These are phyloP conservation scores for Phyllostomus discolor DNA, from an alignment of 2,113 vertebrate genomes.

Conservation along the genomic window DNA sequence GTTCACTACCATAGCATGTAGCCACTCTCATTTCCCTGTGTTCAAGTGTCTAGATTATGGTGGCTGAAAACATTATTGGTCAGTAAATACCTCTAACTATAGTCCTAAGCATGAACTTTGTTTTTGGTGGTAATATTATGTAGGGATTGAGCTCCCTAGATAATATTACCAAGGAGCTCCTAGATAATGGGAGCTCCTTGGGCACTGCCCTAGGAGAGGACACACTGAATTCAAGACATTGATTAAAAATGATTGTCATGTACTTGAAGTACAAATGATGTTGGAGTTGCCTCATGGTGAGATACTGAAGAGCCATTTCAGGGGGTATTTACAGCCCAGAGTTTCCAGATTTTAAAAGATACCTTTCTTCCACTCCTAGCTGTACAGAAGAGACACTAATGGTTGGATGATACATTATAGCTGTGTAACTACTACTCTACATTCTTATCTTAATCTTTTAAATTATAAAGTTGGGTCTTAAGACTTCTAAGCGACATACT, in stretches of 20 bases:
- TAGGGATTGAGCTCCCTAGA: background rate
- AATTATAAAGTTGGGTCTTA: background rate
- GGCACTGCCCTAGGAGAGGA: background rate
- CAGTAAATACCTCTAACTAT: background rate
- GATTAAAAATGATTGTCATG: background rate
- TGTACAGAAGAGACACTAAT: background rate
- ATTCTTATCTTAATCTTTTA: background rate
- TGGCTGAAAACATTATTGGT: background rate
- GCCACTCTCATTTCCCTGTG: background rate
- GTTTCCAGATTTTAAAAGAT: background rate
- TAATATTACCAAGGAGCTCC: no score
- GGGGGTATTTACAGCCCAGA: background rate
- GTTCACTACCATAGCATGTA: background rate
- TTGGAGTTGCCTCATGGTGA: background rate
- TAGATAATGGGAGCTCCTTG: background rate
- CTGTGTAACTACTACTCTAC: background rate
- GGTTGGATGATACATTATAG: no score
- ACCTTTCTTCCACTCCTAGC: background rate
- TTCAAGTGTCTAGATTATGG: background rate
- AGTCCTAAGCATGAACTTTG: background rate
- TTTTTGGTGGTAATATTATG: background rate
- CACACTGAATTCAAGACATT: background rate
- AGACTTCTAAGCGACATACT: background rate
- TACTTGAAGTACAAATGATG: background rate
- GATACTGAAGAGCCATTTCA: background rate